Evolutionary conservation across 2,797 vertebrate genomes (phyloP), one percentile per base, ranked within the genome.

Genomic region (Mormyrops boulengeri): DNA sequence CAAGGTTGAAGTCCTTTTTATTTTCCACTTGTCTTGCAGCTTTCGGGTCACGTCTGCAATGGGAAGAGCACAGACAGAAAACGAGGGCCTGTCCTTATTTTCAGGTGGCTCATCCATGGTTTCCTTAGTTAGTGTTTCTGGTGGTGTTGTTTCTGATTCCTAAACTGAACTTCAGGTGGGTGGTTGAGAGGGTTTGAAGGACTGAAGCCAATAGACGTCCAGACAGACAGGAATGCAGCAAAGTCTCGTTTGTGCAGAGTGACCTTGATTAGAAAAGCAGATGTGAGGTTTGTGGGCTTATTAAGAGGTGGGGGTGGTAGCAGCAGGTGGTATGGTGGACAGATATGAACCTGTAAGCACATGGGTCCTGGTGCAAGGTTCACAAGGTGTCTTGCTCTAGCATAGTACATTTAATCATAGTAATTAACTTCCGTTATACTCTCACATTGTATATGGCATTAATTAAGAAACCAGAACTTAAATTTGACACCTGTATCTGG

Each of bases 1-100:
- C 34, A 55, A 82, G 90, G 84, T 88, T 88, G 89, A 91, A 91
- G 90, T 91, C 91, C 89, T 87, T 57, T 89, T 85, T 50, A 47
- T 88, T 90, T 90, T 91, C 89, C 84, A 82, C 80, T 87, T n/a
- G 66, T 66, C 66, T 84, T 30, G 30, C 82, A 85, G 41, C 47
- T 85, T 80, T 41, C 41, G 17, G 38, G 73, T 80, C 73, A 26
- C 26, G 38, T 47, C 44, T 49, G 69, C 89, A 88, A 89, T 19
- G 85, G 85, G 49, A 85, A 85, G 82, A 85, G 12, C 47, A 2
- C 44, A 26, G 82, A 22, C n/a, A 2, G 82, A 49, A 50, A 12
- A 52, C 84, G 22, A 14, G 49, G 49, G 17, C 26, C 50, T 30
- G 50, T 34, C 17, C 85, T 87, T 87, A n/a, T 57, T 87, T 57